phyloP scores from a whole-genome alignment of 2,888 invertebrate genomes.

The Hylaea fasciaria region DNA sequence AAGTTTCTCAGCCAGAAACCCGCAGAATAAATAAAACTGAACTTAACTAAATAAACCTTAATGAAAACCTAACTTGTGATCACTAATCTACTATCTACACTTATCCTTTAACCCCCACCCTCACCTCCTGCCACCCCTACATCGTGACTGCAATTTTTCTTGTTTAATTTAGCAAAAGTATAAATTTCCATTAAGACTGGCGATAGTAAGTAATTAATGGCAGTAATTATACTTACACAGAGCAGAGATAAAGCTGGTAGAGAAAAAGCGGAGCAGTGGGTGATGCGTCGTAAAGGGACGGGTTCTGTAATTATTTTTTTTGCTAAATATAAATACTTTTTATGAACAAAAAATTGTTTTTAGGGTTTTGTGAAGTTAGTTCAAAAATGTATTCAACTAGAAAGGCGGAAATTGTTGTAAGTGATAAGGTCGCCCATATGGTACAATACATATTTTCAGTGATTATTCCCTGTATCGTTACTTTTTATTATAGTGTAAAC shows the following conservation, averaged over 20 bases:
- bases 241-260: conserved; percentile 45
- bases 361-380: too few species aligned
- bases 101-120: conserved; percentile 15
- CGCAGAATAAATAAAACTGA: neutral
- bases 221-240: conserved; percentile 63
- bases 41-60: neutral
- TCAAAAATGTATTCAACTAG: too few species aligned
- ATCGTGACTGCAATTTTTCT: conserved; percentile 51
- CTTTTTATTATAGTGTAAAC: too few species aligned
- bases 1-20: too few species aligned
- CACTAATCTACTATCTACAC: conserved; percentile 19
- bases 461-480: too few species aligned
- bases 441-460: too few species aligned
- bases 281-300: neutral
- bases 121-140: neutral
- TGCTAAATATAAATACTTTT: too few species aligned
- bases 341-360: too few species aligned
- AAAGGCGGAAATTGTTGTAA: too few species aligned
- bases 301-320: conserved; percentile 1
- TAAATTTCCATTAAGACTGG: conserved; percentile 77
- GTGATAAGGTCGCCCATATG: too few species aligned
- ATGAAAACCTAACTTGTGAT: neutral
- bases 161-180: conserved; percentile 68
- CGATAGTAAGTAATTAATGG: conserved; percentile 76
- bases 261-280: conserved; percentile 18